Evolutionary conservation across 2,113 vertebrate genomes (phyloP).

Genomic region (Microtus pennsylvanicus): DNA sequence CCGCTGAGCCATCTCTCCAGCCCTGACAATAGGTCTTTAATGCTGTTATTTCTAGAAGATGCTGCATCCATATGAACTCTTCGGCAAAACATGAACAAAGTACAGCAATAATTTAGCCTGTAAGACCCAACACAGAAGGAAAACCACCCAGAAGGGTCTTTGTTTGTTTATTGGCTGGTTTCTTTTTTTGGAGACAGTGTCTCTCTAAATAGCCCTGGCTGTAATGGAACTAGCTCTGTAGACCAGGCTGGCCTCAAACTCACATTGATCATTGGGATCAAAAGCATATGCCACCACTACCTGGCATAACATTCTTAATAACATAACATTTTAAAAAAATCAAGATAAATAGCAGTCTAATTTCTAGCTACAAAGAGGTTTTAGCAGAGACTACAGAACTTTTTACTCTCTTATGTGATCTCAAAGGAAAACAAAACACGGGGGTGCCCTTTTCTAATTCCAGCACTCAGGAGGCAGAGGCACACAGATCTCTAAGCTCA

Average conservation of each 20-base stretch:
- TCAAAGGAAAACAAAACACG: neutral
- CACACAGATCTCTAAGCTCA: neutral
- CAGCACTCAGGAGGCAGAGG: neutral
- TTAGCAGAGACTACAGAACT: conserved; percentile 16
- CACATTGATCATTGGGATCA: neutral
- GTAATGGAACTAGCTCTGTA: neutral
- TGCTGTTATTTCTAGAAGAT: conserved; percentile 7
- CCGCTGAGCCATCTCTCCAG: no score
- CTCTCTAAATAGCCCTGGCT: neutral
- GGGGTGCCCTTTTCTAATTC: neutral
- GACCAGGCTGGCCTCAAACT: neutral
- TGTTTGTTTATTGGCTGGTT: neutral
- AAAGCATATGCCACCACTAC: neutral
- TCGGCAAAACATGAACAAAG: conserved; percentile 7
- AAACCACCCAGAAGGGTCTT: neutral
- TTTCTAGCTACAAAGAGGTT: neutral
- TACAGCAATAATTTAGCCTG: neutral
- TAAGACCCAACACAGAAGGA: conserved; percentile 16
- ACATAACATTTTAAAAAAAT: neutral
- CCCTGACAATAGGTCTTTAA: no score
- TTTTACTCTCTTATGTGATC: neutral
- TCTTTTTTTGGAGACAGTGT: neutral
- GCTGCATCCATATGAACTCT: neutral
- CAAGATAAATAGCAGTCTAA: neutral
- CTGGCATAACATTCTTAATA: neutral